A percentile compares a stretch with the other conserved stretches of the same genome.
phyloP scores from a whole-genome alignment of 2,888 invertebrate species.

The Orchesellides sinensis region DNA sequence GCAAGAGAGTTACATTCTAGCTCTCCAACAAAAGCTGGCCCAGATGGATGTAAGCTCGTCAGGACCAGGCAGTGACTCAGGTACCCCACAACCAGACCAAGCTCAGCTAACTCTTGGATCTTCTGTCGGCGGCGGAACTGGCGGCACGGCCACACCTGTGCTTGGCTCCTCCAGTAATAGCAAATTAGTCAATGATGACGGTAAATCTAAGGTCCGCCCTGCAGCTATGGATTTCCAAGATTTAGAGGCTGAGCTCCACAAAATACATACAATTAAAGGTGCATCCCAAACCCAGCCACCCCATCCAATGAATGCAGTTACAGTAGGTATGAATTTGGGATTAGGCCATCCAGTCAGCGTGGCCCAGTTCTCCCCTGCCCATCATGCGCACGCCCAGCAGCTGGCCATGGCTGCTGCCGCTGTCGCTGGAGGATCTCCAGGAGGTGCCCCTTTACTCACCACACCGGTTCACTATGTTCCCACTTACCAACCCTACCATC shows the following conservation, averaged over 20 bases:
- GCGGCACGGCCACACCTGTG: slow-evolving; percentile 65
- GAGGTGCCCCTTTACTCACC: slow-evolving; percentile 31
- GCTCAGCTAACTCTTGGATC: slow-evolving; percentile 51
- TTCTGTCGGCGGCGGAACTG: slow-evolving; percentile 44
- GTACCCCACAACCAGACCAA: slow-evolving; percentile 58
- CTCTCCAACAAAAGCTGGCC: slow-evolving; percentile 83
- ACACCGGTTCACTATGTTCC: slow-evolving; percentile 37
- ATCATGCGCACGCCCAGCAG: slow-evolving; percentile 42
- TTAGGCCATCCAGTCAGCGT: slow-evolving; percentile 2
- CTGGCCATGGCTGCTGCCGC: not conserved
- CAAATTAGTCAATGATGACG: slow-evolving; percentile 37
- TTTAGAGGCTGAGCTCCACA: slow-evolving; percentile 77
- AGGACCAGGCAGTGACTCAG: slow-evolving; percentile 64
- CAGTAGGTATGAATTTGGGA: slow-evolving; percentile 55
- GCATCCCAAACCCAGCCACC: not conserved
- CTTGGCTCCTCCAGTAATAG: slow-evolving; percentile 11
- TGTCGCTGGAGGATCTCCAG: not conserved
- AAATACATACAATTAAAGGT: slow-evolving; percentile 77
- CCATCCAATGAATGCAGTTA: slow-evolving; percentile 36
- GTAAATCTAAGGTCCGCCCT: slow-evolving; percentile 71
- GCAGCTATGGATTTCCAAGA: slow-evolving; percentile 76
- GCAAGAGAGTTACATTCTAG: slow-evolving; percentile 84
- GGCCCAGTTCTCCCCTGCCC: slow-evolving; percentile 38
- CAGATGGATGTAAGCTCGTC: slow-evolving; percentile 47
- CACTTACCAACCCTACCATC: slow-evolving; percentile 46